Evolutionary conservation across 2,888 invertebrate species (phyloP), one percentile per base, ranked within the genome.

Genomic region (Hypomecis atomaria): DNA sequence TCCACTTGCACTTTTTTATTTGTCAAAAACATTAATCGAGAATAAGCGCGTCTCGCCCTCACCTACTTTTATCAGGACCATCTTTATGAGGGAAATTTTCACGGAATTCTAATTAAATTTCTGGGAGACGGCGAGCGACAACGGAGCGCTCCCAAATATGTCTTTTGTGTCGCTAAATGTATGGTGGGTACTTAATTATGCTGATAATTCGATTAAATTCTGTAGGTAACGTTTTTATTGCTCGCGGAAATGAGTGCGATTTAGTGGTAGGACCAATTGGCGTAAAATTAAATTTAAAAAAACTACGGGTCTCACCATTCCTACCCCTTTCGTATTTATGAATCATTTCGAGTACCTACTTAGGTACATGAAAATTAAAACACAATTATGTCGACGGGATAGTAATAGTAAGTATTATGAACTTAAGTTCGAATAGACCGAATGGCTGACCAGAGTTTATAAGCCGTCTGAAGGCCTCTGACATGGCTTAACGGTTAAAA

Each of bases 31-130:
- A 10, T 34, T 34, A n/a, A 7, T 58, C 50, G 57, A 69, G 72
- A 73, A 75, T 76, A 71, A 23, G 62, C 52, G 48, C 65, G 71
- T 72, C 62, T n/a, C n/a, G n/a, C 64, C 66, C 40, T 11, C 45
- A 56, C 40, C 56, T 66, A 78, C 76, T 85, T 86, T 86, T 88
- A 87, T 87, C 85, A 76, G 71, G 71, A 79, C 78, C 82, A 86
- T 89, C 86, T 88, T 86, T 88, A 88, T 86, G 81, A 81, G 71
- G 73, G 76, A 81, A 84, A 85, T 84, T 87, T 88, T 81, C 80
- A 81, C 73, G 79, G 84, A 84, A 85, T 83, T 87, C 83, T 88
- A 89, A 89, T 89, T 88, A 89, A 89, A 89, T 88, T 86, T 85
- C 86, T 85, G 75, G 81, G 58, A 80, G 82, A 75, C 77, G 78